Base-by-base conservation (phyloP, 2,888 invertebrate genomes). In the Brachylomia viminalis region DNA sequence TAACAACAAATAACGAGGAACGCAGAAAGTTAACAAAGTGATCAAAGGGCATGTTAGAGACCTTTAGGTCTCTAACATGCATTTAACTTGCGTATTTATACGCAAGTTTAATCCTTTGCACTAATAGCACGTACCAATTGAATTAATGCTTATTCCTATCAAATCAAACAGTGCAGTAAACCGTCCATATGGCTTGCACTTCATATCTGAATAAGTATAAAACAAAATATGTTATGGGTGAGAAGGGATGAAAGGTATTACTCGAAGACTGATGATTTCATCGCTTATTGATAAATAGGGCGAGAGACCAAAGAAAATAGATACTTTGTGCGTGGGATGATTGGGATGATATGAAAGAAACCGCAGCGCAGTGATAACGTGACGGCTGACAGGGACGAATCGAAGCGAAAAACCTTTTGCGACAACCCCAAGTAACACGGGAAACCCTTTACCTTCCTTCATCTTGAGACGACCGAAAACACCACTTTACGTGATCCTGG, bases 1-100 rank as follows among this genome's bases (percentile, higher is more conserved):
- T 88, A 88, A 90, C 67, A 86, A 27, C 86, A 82, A 79, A 83
- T 83, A 79, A 86, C 2, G 77, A 86, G 81, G 66, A 74, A 83
- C 91, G 90, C 33, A 33, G 33, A 27, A 42, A 62, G 38, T 20
- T 58, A 27, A 30, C 38, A 23, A 49, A 59, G 15, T 47, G 54
- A 45, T 42, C 52, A 75, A 74, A 45, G 1, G 3, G 11, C 11
- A 54, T 20, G n/a, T 54, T 45, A 1, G 52, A 33, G 7, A 54
- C 30, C n/a, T n/a, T n/a, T n/a, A n/a, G n/a, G n/a, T n/a, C n/a
- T n/a, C n/a, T n/a, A n/a, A n/a, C n/a, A n/a, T n/a, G n/a, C n/a
- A n/a, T n/a, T n/a, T n/a, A n/a, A n/a, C n/a, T n/a, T n/a, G n/a
- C n/a, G n/a, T n/a, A n/a, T n/a, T n/a, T n/a, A 54, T 70, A 38